phyloP scores from a whole-genome alignment of 2,113 vertebrate species.

The Oriolus oriolus region DNA sequence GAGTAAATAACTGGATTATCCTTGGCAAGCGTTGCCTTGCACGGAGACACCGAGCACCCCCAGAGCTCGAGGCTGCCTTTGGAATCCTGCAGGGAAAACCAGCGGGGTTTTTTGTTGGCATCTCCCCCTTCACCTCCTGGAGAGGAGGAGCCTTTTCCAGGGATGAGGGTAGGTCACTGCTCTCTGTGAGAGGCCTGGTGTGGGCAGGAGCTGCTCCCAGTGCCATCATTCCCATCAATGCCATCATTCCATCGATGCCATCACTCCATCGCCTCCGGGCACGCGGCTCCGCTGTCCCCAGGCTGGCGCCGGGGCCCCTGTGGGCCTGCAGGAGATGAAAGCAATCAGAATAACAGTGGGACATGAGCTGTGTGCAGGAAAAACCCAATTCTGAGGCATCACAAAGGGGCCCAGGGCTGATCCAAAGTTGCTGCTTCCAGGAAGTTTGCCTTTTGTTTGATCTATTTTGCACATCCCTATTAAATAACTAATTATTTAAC shows the following conservation, averaged over 20 bases:
- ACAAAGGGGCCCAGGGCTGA: background rate
- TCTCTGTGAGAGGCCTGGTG: accelerated
- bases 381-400: background rate
- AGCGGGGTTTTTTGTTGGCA: accelerated
- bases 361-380: background rate
- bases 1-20: background rate
- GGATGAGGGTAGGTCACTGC: background rate
- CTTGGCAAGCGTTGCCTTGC: accelerated
- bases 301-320: background rate
- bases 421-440: background rate
- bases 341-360: conserved; percentile 59
- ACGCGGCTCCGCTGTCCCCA: background rate
- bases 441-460: conserved; percentile 68
- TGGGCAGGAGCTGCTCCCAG: background rate
- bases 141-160: background rate
- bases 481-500: conserved; percentile 87
- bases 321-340: conserved; percentile 52
- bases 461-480: conserved; percentile 73
- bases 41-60: accelerated
- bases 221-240: background rate
- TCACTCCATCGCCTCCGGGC: background rate
- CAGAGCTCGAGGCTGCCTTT: accelerated
- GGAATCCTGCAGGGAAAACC: background rate
- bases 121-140: background rate
- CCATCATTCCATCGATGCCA: background rate